A percentile compares a stretch with the other conserved stretches of the same genome.
Evolutionary conservation across 1,140 invertebrate genomes (phyloP).

Genomic region (Theocolax elegans): DNA sequence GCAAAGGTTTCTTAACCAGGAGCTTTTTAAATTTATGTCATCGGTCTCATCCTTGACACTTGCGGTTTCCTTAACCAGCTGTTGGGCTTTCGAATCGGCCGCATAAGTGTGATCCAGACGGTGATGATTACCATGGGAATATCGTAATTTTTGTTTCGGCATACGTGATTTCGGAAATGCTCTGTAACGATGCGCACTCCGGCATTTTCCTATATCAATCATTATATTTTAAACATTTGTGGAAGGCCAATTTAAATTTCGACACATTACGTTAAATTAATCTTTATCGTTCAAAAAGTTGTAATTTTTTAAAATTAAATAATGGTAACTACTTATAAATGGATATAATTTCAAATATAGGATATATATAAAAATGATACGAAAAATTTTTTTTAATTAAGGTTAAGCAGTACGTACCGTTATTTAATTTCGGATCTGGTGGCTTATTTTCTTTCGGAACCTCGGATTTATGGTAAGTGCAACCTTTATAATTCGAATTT

Average conservation of each 20-base stretch:
- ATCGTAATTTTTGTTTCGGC: constrained; percentile 5
- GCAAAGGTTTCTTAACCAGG: constrained; percentile 22
- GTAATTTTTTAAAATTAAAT: not conserved
- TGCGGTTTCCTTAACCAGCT: not conserved
- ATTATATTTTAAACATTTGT: not conserved
- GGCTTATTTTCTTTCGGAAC: not conserved
- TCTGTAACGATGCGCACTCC: not conserved
- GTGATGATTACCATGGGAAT: constrained; percentile 27
- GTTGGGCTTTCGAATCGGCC: constrained; percentile 8
- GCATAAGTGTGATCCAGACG: constrained; percentile 39
- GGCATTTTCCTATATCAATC: constrained; percentile 15
- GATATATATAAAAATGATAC: not conserved
- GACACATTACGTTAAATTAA: not conserved
- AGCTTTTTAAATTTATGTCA: constrained; percentile 17
- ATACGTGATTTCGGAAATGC: constrained; percentile 5
- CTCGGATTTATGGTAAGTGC: constrained; percentile 15
- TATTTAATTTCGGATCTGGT: constrained; percentile 9
- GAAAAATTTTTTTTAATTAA: constrained; percentile 9
- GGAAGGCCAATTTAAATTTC: too few species aligned
- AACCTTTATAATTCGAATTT: constrained; percentile 13
- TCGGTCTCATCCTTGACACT: not conserved
- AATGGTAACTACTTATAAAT: not conserved
- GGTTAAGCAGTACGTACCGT: constrained; percentile 31
- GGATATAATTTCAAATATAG: not conserved
- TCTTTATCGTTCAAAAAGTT: not conserved